These are phyloP conservation scores for Neopipo cinnamomea DNA, from an alignment of 2,113 vertebrate species.

Conservation along the genomic window DNA sequence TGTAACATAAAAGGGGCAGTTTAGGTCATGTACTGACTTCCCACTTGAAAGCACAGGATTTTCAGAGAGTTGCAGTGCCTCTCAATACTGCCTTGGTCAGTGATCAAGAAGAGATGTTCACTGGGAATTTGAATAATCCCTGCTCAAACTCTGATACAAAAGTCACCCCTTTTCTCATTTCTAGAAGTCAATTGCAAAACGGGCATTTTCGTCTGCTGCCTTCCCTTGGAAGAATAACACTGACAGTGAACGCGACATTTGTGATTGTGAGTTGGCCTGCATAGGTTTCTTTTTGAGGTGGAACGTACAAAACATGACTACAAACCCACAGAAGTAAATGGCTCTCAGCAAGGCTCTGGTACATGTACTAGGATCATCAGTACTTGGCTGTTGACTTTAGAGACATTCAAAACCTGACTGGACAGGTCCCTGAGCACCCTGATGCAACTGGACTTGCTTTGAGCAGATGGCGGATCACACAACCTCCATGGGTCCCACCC, in stretches of 20 bases:
- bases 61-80: neutral
- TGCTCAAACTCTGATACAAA: neutral
- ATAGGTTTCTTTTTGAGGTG: neutral
- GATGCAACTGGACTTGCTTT: neutral
- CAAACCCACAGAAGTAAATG: neutral
- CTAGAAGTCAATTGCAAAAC: neutral
- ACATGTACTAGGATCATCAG: neutral
- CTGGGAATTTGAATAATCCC: neutral
- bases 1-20: neutral
- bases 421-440: neutral
- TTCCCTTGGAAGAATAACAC: neutral
- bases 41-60: neutral
- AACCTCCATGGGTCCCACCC: neutral
- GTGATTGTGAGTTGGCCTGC: neutral
- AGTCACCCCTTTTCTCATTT: neutral
- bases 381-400: fast-evolving
- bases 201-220: neutral
- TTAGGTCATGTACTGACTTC: neutral
- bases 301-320: neutral
- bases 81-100: neutral
- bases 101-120: neutral
- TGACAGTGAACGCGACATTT: neutral
- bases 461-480: neutral
- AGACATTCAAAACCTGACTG: neutral
- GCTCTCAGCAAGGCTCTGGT: neutral